A percentile compares a stretch with the other conserved stretches of the same genome.
These are phyloP conservation scores for Ianthella basta DNA, from an alignment of 37 sponge, comb jelly and placozoan genomes.

Conservation along the genomic window DNA sequence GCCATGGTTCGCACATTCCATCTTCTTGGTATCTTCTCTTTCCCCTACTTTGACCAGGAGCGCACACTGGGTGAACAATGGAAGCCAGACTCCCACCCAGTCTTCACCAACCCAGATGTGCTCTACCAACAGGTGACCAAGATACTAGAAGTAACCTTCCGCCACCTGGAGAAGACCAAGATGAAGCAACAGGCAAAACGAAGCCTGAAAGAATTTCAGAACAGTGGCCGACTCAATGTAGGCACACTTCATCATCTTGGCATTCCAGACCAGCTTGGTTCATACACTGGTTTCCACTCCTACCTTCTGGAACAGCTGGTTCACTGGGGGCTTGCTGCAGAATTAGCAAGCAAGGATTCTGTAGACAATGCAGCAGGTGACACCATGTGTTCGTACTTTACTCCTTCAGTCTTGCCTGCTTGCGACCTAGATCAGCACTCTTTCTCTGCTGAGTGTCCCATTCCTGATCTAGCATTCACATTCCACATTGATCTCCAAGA, in stretches of 20 bases:
- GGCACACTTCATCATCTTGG: not conserved
- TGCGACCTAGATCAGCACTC: not conserved
- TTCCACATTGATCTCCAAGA: not conserved
- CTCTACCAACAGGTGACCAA: no score
- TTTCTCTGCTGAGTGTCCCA: no score
- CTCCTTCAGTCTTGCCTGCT: not conserved
- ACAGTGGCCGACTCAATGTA: not conserved
- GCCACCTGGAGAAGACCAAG: no score
- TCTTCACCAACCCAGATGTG: no score
- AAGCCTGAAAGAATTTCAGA: not conserved
- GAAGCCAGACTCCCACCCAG: no score
- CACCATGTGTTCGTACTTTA: not conserved
- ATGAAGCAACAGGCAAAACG: not conserved
- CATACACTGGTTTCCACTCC: not conserved
- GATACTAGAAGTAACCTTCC: no score
- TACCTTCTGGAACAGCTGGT: not conserved
- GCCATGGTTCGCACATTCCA: no score
- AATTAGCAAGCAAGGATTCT: not conserved
- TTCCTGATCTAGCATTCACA: not conserved
- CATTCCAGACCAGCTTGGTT: conserved; percentile 9
- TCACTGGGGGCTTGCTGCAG: conserved; percentile 12
- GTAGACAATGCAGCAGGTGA: not conserved
- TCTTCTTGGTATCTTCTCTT: no score
- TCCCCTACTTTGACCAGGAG: no score
- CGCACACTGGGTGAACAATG: no score